Percentiles rank a stretch among this genome's conserved stretches.
These are phyloP conservation scores for Lycophotia porphyrea DNA, from an alignment of 2,888 invertebrate species.

Conservation along the genomic window DNA sequence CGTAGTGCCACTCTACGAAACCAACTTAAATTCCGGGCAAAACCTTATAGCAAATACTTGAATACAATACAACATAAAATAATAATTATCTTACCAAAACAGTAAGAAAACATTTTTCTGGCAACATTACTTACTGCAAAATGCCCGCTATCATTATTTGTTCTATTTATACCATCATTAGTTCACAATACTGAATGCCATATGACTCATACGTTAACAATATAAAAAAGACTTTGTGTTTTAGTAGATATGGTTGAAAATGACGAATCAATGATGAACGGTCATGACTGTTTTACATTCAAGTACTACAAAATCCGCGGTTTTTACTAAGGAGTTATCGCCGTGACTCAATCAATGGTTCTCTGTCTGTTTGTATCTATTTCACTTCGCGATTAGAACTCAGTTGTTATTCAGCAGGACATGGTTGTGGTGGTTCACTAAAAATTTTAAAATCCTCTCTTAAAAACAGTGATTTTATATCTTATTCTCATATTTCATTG, in stretches of 20 bases:
- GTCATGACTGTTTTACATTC: neutral
- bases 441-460: neutral
- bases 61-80: neutral
- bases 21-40: neutral
- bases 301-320: neutral
- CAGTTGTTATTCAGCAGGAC: slow-evolving; percentile 1
- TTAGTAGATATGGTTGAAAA: neutral
- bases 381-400: slow-evolving; percentile 12
- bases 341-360: slow-evolving; percentile 25
- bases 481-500: neutral
- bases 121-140: slow-evolving; percentile 41
- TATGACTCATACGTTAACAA: slow-evolving; percentile 18
- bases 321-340: slow-evolving; percentile 2
- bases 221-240: neutral
- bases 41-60: neutral
- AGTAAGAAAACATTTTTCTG: slow-evolving; percentile 24
- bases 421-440: neutral
- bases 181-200: slow-evolving; percentile 12
- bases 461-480: slow-evolving; percentile 27
- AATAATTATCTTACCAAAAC: slow-evolving; percentile 3
- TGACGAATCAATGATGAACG: neutral
- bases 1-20: neutral
- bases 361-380: neutral
- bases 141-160: slow-evolving; percentile 23
- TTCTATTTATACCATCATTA: slow-evolving; percentile 24